Conservation (phyloP, 1,140 invertebrate genomes). For the Halesus radiatus region DNA sequence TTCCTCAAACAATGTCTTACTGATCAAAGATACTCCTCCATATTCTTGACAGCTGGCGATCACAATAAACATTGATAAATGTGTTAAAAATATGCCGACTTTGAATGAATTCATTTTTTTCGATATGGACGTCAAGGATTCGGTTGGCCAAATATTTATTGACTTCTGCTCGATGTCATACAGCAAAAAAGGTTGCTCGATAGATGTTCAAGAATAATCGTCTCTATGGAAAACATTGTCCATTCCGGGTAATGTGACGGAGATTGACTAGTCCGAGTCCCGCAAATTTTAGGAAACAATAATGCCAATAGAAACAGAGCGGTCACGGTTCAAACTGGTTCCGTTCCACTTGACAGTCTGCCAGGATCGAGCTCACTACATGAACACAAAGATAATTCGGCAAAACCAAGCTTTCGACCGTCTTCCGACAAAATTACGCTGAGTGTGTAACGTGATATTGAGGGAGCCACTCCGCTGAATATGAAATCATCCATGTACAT, state of each 20-base stretch:
- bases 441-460: not conserved
- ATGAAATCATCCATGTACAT: not conserved
- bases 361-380: not conserved
- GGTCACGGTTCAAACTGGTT: not conserved
- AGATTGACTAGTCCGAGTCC: slow-evolving; percentile 2
- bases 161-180: not conserved
- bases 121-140: not conserved
- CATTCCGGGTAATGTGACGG: not conserved
- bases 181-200: not conserved
- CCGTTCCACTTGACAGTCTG: not conserved
- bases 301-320: not conserved
- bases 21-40: not conserved
- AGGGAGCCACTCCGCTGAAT: not conserved
- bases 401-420: not conserved
- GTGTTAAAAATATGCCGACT: not conserved
- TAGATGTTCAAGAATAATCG: not conserved
- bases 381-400: not conserved
- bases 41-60: not conserved
- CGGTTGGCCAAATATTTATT: not conserved
- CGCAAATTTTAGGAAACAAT: not conserved
- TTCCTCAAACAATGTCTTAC: not conserved
- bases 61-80: not conserved
- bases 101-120: not conserved
- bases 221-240: not conserved
- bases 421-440: not conserved